Evolutionary conservation across 1,140 invertebrate genomes (phyloP).

Genomic region (Anthonomus grandis): DNA sequence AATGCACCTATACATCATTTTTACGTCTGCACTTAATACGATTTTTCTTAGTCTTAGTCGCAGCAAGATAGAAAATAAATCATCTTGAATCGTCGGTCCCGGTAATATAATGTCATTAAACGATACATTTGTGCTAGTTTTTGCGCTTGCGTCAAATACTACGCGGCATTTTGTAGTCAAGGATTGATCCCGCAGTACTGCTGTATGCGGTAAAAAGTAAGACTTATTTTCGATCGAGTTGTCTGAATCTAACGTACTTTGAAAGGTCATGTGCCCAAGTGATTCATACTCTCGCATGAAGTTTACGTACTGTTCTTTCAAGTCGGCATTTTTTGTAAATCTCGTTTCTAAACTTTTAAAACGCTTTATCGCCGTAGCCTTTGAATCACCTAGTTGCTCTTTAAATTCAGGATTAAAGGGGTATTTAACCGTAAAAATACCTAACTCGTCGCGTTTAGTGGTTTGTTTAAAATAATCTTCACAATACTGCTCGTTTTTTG

Average conservation of each 20-base stretch:
- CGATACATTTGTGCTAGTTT: constrained; percentile 41
- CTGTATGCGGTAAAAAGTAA: constrained; percentile 46
- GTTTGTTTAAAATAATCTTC: constrained; percentile 13
- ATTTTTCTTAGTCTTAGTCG: too few relatives aligned
- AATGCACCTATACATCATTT: too few relatives aligned
- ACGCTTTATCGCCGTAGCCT: constrained; percentile 8
- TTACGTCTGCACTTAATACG: too few relatives aligned
- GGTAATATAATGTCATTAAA: constrained; percentile 42
- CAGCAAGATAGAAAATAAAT: too few relatives aligned
- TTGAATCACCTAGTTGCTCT: constrained; percentile 12
- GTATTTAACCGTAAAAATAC: constrained; percentile 10
- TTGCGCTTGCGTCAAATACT: constrained; percentile 45
- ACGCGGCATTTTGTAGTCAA: constrained; percentile 38
- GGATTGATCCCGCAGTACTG: constrained; percentile 38
- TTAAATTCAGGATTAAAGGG: constrained; percentile 9
- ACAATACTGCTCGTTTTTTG: constrained; percentile 9
- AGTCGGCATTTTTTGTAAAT: background rate
- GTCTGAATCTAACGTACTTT: background rate
- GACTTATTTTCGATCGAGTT: constrained; percentile 4
- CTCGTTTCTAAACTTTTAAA: constrained; percentile 13
- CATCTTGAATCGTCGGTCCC: background rate
- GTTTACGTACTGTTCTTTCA: constrained; percentile 12
- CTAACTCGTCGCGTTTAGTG: constrained; percentile 2
- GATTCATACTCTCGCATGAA: constrained; percentile 12
- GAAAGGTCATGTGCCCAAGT: constrained; percentile 15